A percentile compares a stretch with the other conserved stretches of the same genome.
These are phyloP conservation scores for Tiliqua scincoides DNA, from an alignment of 2,113 vertebrate genomes.

Conservation along the genomic window DNA sequence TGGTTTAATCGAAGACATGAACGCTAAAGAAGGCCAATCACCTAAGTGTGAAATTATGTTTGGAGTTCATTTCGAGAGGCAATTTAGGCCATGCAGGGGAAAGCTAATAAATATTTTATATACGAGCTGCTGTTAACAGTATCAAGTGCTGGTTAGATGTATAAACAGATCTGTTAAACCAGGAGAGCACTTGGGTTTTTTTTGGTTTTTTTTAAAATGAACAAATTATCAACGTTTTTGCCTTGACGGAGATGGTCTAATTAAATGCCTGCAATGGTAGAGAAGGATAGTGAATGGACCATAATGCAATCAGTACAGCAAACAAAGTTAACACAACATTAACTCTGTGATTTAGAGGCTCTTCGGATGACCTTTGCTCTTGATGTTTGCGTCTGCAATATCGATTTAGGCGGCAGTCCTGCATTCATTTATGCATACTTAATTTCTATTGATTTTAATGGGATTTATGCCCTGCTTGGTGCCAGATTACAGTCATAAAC, in stretches of 20 bases:
- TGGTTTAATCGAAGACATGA: background rate
- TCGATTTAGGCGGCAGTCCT: constrained; percentile 39
- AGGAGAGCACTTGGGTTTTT: background rate
- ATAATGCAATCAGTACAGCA: constrained; percentile 3
- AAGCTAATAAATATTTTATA: background rate
- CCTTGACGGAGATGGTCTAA: background rate
- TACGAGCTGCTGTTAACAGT: background rate
- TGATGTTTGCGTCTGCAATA: constrained; percentile 31
- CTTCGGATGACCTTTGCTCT: background rate
- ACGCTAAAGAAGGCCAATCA: background rate
- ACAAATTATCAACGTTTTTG: constrained; percentile 16
- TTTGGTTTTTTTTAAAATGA: background rate
- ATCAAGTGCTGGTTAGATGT: background rate
- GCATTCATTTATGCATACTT: constrained; percentile 17
- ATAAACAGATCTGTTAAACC: background rate
- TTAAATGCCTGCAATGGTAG: background rate
- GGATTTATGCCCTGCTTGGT: constrained; percentile 3
- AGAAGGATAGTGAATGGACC: constrained; percentile 27
- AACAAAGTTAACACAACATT: constrained; percentile 27
- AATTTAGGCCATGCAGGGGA: background rate
- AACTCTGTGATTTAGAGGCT: constrained; percentile 42
- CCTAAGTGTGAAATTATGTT: constrained; percentile 12
- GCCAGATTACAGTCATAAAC: background rate
- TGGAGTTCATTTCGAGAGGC: constrained; percentile 24
- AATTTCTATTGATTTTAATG: constrained; percentile 24